Percentiles rank a stretch among this genome's conserved stretches.
Conservation (phyloP, 2,113 vertebrate genomes). For the Gorsachius goisagi region DNA sequence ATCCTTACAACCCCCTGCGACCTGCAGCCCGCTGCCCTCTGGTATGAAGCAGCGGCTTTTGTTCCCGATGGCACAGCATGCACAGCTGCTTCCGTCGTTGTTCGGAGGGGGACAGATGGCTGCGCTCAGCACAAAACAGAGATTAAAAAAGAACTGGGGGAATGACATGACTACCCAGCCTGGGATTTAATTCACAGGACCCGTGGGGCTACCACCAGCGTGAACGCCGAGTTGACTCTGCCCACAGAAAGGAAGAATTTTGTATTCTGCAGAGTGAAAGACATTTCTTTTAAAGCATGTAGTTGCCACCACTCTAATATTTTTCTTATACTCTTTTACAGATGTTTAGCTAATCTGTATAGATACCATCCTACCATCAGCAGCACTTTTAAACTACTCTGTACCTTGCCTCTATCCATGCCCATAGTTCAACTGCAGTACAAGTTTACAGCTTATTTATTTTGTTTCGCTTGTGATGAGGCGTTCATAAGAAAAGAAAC, state of each 20-base stretch:
- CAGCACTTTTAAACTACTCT: neutral
- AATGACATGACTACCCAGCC: neutral
- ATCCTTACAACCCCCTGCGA: neutral
- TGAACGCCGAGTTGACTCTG: neutral
- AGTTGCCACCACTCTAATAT: neutral
- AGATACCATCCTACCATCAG: neutral
- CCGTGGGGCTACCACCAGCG: neutral
- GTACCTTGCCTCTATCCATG: neutral
- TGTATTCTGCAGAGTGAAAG: neutral
- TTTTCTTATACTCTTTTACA: neutral
- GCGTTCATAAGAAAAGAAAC: neutral
- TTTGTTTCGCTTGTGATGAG: neutral
- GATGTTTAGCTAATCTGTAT: neutral
- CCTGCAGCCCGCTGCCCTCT: neutral
- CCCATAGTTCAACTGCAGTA: neutral
- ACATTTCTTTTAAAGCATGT: neutral
- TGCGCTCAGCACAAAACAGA: conserved; percentile 31
- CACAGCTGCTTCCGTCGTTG: conserved; percentile 40
- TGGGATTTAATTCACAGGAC: neutral
- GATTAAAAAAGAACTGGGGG: conserved; percentile 21
- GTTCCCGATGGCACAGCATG: neutral
- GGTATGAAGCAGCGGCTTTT: conserved; percentile 10
- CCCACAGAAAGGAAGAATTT: accelerated
- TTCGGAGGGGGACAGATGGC: conserved; percentile 62
- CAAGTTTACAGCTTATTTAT: neutral